Conservation (phyloP, 2,888 invertebrate genomes). For the Mesorhabditis sp. region DNA sequence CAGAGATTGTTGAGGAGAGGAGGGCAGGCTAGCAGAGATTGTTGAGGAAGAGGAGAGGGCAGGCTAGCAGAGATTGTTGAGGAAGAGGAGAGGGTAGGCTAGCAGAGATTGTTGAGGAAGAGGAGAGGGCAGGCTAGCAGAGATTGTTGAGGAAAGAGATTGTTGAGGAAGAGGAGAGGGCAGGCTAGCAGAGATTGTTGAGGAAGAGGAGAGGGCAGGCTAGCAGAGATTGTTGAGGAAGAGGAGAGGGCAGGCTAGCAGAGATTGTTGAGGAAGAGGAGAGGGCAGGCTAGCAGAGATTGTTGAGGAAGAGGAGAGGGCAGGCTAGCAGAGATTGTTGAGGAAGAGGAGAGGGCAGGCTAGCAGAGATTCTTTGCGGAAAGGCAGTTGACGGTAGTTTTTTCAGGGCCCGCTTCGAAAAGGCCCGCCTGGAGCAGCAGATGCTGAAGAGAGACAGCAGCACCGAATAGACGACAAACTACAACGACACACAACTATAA, state of each 20-base stretch:
- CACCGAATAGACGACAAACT: not conserved
- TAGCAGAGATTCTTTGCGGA: not conserved
- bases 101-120: too few species aligned
- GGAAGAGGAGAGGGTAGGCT: too few species aligned
- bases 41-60: not conserved
- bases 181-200: not conserved
- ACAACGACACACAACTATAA: too few species aligned
- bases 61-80: not conserved
- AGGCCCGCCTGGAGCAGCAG: constrained; percentile 3
- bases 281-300: too few species aligned
- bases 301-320: not conserved
- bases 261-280: not conserved
- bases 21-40: too few species aligned
- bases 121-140: too few species aligned
- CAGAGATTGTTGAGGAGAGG: too few species aligned
- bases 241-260: not conserved
- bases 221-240: not conserved
- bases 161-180: not conserved
- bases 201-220: not conserved
- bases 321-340: not conserved
- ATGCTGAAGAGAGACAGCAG: not conserved
- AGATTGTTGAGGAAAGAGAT: not conserved
- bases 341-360: not conserved
- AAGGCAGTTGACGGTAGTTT: not conserved
- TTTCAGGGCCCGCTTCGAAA: not conserved